Evolutionary conservation across 2,797 vertebrate genomes (phyloP).

Genomic region (Platalea minor): DNA sequence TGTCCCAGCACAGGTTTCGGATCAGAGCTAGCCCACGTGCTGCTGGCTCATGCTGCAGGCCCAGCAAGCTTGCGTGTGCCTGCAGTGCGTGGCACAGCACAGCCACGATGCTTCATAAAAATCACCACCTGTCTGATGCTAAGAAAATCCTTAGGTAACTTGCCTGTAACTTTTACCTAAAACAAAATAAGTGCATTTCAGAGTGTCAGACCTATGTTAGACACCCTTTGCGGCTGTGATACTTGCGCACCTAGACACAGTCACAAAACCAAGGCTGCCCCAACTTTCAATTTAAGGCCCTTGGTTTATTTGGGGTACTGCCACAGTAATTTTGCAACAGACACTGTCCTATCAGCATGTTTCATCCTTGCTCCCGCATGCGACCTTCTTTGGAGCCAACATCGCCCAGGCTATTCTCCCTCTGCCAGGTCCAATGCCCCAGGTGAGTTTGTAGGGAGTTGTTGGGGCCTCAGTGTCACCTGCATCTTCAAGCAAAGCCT

Average conservation of each 20-base stretch:
- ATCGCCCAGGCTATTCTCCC: background rate
- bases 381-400: background rate
- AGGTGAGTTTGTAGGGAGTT: background rate
- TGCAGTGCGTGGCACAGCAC: accelerated
- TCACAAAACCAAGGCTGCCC: background rate
- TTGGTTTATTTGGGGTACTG: background rate
- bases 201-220: background rate
- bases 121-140: background rate
- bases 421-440: background rate
- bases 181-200: background rate
- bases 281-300: background rate
- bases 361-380: background rate
- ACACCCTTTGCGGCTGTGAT: too few relatives aligned
- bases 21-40: accelerated
- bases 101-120: background rate
- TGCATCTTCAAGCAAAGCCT: background rate
- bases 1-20: too few relatives aligned
- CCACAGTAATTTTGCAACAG: background rate
- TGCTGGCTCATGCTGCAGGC: background rate
- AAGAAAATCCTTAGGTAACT: background rate
- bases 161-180: background rate
- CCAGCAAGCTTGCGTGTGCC: background rate
- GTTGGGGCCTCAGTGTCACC: background rate
- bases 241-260: background rate
- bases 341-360: accelerated